Evolutionary conservation across 2,113 vertebrate species (phyloP), one percentile per base, ranked within the genome.

Genomic region (Prinia subflava): DNA sequence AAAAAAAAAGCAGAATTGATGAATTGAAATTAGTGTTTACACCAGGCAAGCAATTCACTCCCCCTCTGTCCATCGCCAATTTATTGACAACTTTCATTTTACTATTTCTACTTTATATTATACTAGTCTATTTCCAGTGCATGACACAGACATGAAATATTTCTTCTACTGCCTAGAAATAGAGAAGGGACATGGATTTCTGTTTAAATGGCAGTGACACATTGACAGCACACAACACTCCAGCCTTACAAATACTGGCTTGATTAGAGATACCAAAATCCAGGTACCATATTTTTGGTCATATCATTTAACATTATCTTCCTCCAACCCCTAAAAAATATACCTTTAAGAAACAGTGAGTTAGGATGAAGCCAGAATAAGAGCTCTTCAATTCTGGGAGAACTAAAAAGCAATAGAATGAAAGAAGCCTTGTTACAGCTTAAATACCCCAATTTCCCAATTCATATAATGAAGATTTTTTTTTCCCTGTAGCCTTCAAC

Each of bases 41-140:
- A 62, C 7, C 3, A 10, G 68, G 79, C 21, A 39, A 82, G 10
- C 4, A 80, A 12, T 44, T 82, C 22, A 9, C n/a, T 78, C 33
- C 52, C 22, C 13, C 17, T 69, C 60, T 74, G 42, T 27, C 35
- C 31, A 49, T 56, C 0, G 0, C 5, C 57, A 64, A n/a, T 60
- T 56, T 78, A 64, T 82, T 46, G 62, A 76, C n/a, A 85, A 52
- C 8, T 85, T 93, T 35, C 2, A 49, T 83, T 90, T 85, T 37
- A 73, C 22, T 53, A 41, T 74, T 87, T 69, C 28, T 65, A 5
- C 30, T 76, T 83, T 75, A 41, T 74, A 73, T 68, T 82, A 52
- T 44, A 11, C 23, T 67, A 62, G 18, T 56, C 89, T 62, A 63
- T 8, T 81, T 81, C 20, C 25, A 57, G 31, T 74, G n/a, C n/a